phyloP scores from a whole-genome alignment of 1,140 invertebrate genomes.

The Microvelia longipes region DNA sequence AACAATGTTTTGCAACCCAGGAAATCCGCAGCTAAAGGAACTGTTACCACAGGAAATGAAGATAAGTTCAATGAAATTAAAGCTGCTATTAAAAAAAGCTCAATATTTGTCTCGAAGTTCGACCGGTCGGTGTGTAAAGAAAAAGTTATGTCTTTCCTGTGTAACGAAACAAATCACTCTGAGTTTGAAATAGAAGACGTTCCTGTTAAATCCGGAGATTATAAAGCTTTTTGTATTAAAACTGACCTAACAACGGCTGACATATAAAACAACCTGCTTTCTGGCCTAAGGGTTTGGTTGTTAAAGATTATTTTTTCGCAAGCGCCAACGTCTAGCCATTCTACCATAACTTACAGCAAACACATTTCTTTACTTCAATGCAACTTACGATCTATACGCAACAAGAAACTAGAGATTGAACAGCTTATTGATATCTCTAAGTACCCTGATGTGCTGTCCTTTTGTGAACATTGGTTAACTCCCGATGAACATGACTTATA shows the following conservation, averaged over 20 bases:
- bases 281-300: background rate
- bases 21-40: background rate
- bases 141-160: background rate
- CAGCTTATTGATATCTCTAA: background rate
- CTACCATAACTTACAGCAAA: background rate
- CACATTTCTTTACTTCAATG: background rate
- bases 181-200: background rate
- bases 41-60: background rate
- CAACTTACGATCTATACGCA: background rate
- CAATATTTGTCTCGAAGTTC: background rate
- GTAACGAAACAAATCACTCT: background rate
- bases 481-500: background rate
- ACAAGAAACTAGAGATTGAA: background rate
- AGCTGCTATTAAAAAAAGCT: background rate
- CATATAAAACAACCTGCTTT: background rate
- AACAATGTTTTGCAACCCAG: no score
- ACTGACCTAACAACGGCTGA: background rate
- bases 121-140: background rate
- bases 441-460: background rate
- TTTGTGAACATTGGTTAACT: background rate
- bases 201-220: background rate
- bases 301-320: background rate
- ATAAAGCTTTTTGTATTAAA: background rate
- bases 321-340: background rate
- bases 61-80: background rate